Percentiles rank a stretch among this genome's conserved stretches.
These are phyloP conservation scores for Meganola albula DNA, from an alignment of 2,888 invertebrate species.

Conservation along the genomic window DNA sequence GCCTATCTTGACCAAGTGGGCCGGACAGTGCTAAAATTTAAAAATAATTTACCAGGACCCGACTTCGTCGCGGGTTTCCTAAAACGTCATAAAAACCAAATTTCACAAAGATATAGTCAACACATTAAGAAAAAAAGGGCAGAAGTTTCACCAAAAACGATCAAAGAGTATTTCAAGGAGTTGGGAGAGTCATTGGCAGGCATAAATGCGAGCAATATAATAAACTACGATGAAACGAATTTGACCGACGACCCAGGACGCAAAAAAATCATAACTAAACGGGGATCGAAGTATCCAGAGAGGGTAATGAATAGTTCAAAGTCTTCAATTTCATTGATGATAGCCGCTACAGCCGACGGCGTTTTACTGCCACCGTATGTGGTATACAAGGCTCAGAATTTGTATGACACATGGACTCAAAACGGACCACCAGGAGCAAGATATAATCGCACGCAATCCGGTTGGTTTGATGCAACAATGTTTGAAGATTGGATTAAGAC, in stretches of 20 bases:
- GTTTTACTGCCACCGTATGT: slow-evolving; percentile 37
- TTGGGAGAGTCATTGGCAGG: slow-evolving; percentile 8
- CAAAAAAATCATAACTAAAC: slow-evolving; percentile 21
- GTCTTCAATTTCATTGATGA: slow-evolving; percentile 38
- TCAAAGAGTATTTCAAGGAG: slow-evolving; percentile 12
- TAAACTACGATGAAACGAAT: slow-evolving; percentile 20
- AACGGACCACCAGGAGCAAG: slow-evolving; percentile 34
- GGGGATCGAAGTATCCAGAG: slow-evolving; percentile 38
- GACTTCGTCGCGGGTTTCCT: slow-evolving; percentile 12
- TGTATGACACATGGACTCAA: slow-evolving; percentile 42
- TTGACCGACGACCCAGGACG: slow-evolving; percentile 16
- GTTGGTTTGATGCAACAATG: slow-evolving; percentile 33
- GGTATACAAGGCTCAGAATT: too few species aligned
- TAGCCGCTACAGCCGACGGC: slow-evolving; percentile 34
- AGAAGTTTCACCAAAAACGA: slow-evolving; percentile 13
- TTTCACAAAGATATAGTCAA: slow-evolving; percentile 9
- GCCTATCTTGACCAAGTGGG: slow-evolving; percentile 11
- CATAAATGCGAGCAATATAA: slow-evolving; percentile 9
- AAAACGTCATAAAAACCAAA: slow-evolving; percentile 10
- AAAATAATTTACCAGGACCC: slow-evolving; percentile 13
- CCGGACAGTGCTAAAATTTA: slow-evolving; percentile 10
- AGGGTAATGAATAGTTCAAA: slow-evolving; percentile 38
- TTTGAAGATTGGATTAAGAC: slow-evolving; percentile 29
- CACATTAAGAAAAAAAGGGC: slow-evolving; percentile 19
- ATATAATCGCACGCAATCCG: slow-evolving; percentile 33